Evolutionary conservation across 2,113 vertebrate species (phyloP), one percentile per base, ranked within the genome.

Genomic region (Amphiprion ocellaris): DNA sequence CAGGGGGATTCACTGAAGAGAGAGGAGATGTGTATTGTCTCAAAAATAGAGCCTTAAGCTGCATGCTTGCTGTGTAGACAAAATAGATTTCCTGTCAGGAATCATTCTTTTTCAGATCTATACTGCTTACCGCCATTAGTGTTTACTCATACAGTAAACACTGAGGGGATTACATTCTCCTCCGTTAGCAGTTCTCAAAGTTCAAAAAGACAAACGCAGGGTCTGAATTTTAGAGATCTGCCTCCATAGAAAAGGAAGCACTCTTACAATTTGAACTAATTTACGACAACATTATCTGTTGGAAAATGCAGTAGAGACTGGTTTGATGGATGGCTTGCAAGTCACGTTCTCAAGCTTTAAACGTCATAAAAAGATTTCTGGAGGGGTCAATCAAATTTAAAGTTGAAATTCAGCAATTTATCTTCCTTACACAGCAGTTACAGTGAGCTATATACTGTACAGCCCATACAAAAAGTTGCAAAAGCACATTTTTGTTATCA

Each of bases 71-170:
- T 70, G 75, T 49, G 77, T 68, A 65, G 77, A 89, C 74, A 82
- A 86, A 83, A 92, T 83, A 63, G 85, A 87, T 88, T 88, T 89
- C 74, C 86, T 92, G 87, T 81, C 89, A 89, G 75, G 69, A 63
- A 85, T 85, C 41, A 69, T 92, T 77, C 71, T 72, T 66, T 39
- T 76, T 64, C 63, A 77, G 70, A 90, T 90, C 81, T 30, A 87
- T 87, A 82, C 74, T 37, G 63, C 79, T 86, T 83, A 49, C 53
- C 72, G 49, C 79, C 69, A 82, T 92, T 80, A 77, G 72, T 70
- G 66, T 86, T 87, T 73, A 73, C 72, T 79, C 68, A 53, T 83
- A 82, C 66, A 88, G 90, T 86, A 85, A 86, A 87, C 60, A 69
- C 61, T 37, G 49, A 53, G 19, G 49, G 70, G 69, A 87, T 86